Percentiles rank a stretch among this genome's conserved stretches.
These are phyloP conservation scores for Indicator maculatus DNA, from an alignment of 2,113 vertebrate species.

Conservation along the genomic window DNA sequence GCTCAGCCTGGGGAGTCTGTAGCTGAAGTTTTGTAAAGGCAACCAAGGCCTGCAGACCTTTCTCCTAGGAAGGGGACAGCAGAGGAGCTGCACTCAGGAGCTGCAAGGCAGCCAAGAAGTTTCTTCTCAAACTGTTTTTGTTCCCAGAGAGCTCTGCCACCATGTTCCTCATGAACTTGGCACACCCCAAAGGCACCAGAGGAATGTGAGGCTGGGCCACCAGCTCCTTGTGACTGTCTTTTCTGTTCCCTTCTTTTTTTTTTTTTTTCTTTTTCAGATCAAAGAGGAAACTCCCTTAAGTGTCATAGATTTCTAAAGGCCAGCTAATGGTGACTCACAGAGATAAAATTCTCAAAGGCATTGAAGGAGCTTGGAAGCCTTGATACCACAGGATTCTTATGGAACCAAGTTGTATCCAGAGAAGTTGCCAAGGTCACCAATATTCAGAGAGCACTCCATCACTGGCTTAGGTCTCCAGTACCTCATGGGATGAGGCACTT, in stretches of 20 bases:
- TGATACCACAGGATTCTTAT: background rate
- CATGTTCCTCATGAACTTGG: background rate
- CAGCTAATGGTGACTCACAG: background rate
- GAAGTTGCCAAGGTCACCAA: background rate
- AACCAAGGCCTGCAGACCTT: background rate
- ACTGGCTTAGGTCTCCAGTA: background rate
- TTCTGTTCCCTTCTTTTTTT: too few relatives aligned
- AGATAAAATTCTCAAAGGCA: slow-evolving; percentile 30
- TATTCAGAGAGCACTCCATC: background rate
- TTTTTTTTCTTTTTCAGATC: background rate
- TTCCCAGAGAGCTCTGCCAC: background rate
- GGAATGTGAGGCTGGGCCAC: background rate
- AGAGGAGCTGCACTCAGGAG: background rate
- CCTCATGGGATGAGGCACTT: background rate
- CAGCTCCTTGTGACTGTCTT: background rate
- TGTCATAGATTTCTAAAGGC: background rate
- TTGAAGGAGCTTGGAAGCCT: background rate
- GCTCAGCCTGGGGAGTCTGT: background rate
- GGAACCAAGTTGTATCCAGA: background rate
- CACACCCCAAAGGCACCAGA: background rate
- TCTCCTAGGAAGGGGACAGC: background rate
- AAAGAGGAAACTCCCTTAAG: background rate
- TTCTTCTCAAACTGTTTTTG: background rate
- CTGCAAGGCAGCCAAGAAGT: background rate
- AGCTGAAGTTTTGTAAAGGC: background rate